A percentile compares a stretch with the other conserved stretches of the same genome.
phyloP scores from a whole-genome alignment of 2,888 invertebrate species.

The Strigamia crassipes region DNA sequence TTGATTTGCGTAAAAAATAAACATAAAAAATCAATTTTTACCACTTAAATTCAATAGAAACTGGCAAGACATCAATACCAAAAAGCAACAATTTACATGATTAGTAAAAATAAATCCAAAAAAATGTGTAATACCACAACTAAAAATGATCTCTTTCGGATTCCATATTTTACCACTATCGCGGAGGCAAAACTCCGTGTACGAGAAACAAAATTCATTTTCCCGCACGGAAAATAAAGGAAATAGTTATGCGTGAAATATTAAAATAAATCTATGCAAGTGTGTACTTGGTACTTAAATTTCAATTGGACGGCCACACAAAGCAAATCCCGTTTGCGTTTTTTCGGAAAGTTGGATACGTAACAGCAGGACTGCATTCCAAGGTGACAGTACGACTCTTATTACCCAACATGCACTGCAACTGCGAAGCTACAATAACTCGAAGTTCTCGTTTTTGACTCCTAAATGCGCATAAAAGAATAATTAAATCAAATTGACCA shows the following conservation, averaged over 20 bases:
- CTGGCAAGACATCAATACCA: not conserved
- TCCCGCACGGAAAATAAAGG: too few relatives aligned
- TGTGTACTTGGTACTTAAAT: not conserved
- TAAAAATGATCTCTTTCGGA: too few relatives aligned
- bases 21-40: too few relatives aligned
- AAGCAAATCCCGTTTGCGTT: constrained; percentile 57
- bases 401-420: constrained; percentile 83
- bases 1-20: too few relatives aligned
- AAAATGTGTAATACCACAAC: too few relatives aligned
- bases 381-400: constrained; percentile 70
- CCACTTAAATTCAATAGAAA: not conserved
- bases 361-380: constrained; percentile 62
- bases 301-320: constrained; percentile 54
- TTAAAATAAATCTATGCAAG: not conserved
- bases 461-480: constrained; percentile 62
- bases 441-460: constrained; percentile 71
- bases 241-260: too few relatives aligned
- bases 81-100: too few relatives aligned
- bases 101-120: too few relatives aligned
- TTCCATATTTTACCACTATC: too few relatives aligned
- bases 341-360: constrained; percentile 58
- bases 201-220: too few relatives aligned
- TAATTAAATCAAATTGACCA: not conserved
- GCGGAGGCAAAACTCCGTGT: too few relatives aligned
- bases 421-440: constrained; percentile 71